Conservation (phyloP, 2,113 vertebrate species). For the Orthonyx spaldingii region DNA sequence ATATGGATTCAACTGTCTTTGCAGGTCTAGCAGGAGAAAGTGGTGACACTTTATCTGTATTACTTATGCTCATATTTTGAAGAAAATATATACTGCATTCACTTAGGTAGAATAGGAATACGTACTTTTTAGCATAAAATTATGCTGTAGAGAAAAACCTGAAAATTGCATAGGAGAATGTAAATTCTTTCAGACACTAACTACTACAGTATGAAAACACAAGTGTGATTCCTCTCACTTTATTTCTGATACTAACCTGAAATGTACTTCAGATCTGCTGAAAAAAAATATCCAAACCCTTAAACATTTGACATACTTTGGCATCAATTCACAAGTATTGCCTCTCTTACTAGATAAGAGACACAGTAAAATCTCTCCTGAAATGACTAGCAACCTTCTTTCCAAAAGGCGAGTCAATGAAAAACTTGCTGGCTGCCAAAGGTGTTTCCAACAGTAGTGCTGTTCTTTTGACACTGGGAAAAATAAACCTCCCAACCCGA, state of each 20-base stretch:
- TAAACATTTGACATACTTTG: not conserved
- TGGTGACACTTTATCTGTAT: not conserved
- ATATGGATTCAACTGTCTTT: not conserved
- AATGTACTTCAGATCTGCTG: not conserved
- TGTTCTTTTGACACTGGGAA: not conserved
- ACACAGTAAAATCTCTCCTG: not conserved
- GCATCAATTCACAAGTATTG: not conserved
- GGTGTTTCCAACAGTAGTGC: not conserved
- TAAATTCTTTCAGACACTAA: not conserved
- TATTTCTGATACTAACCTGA: not conserved
- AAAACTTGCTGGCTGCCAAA: not conserved
- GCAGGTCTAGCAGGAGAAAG: not conserved
- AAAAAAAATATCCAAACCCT: rapidly evolving
- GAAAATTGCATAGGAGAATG: not conserved
- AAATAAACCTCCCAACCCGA: not conserved
- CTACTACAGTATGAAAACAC: not conserved
- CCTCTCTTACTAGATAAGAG: not conserved
- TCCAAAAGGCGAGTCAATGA: not conserved
- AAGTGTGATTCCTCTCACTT: not conserved
- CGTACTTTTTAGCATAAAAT: not conserved
- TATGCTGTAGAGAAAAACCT: not conserved
- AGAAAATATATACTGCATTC: not conserved
- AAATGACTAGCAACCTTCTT: not conserved
- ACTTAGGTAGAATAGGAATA: not conserved
- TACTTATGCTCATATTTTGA: not conserved